Evolutionary conservation across 1,140 invertebrate species (phyloP).

Genomic region (Orchesella cincta): DNA sequence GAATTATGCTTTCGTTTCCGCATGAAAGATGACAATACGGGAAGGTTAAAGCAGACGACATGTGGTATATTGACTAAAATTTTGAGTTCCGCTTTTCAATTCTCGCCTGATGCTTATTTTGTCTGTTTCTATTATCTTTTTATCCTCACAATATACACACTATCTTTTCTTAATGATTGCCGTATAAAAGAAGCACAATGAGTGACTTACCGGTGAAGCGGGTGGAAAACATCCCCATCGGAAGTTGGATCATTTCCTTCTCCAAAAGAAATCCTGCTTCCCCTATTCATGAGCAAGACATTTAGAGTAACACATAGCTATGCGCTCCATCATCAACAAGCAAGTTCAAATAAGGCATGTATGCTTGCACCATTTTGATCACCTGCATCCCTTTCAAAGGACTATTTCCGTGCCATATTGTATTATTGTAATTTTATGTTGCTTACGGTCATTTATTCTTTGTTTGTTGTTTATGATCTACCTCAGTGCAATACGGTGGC

Average conservation of each 20-base stretch:
- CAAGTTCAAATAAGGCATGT: neutral
- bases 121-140: too few species aligned
- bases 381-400: slow-evolving; percentile 24
- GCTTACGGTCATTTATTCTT: neutral
- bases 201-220: neutral
- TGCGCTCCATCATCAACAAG: neutral
- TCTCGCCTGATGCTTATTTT: too few species aligned
- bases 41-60: neutral
- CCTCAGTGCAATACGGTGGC: neutral
- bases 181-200: neutral
- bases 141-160: neutral
- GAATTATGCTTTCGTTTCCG: too few species aligned
- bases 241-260: slow-evolving; percentile 22
- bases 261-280: neutral
- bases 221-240: neutral
- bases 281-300: neutral
- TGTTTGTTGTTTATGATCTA: neutral
- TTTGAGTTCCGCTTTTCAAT: neutral
- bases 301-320: neutral
- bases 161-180: neutral
- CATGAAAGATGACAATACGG: neutral
- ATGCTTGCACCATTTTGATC: neutral
- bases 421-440: neutral
- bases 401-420: neutral
- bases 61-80: neutral